Percentiles rank a stretch among this genome's conserved stretches.
phyloP scores from a whole-genome alignment of 2,797 vertebrate species.

The Etheostoma nigrum region DNA sequence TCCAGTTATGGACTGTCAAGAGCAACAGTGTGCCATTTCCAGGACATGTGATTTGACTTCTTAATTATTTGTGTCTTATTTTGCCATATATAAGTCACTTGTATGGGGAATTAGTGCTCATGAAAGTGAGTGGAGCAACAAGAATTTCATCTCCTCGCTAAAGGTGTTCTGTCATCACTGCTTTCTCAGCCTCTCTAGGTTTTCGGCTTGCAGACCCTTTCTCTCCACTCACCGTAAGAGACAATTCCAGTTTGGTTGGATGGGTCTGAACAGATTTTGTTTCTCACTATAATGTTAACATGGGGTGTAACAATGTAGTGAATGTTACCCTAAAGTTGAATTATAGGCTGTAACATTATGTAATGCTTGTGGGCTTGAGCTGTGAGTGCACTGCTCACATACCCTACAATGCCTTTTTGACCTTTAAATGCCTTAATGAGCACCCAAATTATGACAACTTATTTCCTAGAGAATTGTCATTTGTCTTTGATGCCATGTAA shows the following conservation, averaged over 20 bases:
- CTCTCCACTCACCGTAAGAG: conserved; percentile 14
- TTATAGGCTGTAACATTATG: conserved; percentile 26
- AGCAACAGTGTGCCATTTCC: conserved; percentile 2
- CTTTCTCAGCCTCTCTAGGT: conserved; percentile 10
- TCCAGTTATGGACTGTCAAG: conserved; percentile 11
- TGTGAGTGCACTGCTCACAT: conserved; percentile 8
- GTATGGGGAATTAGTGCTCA: neutral
- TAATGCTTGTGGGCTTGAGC: neutral
- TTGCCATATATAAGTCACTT: neutral
- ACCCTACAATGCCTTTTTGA: conserved; percentile 5
- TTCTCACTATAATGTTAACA: conserved; percentile 31
- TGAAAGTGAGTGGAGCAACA: neutral
- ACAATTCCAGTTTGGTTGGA: neutral
- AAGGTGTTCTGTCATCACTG: conserved; percentile 8
- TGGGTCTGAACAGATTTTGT: conserved; percentile 11
- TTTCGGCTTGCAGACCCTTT: conserved; percentile 23
- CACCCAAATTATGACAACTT: neutral
- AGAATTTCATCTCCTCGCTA: neutral
- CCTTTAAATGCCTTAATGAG: conserved; percentile 1
- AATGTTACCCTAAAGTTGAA: conserved; percentile 31
- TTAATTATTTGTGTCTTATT: neutral
- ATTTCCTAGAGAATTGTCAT: conserved; percentile 2
- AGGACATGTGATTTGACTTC: neutral
- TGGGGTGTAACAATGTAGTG: conserved; percentile 9
- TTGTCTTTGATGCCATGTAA: neutral